phyloP scores from a whole-genome alignment of 2,113 vertebrate species.

The Scortum barcoo region DNA sequence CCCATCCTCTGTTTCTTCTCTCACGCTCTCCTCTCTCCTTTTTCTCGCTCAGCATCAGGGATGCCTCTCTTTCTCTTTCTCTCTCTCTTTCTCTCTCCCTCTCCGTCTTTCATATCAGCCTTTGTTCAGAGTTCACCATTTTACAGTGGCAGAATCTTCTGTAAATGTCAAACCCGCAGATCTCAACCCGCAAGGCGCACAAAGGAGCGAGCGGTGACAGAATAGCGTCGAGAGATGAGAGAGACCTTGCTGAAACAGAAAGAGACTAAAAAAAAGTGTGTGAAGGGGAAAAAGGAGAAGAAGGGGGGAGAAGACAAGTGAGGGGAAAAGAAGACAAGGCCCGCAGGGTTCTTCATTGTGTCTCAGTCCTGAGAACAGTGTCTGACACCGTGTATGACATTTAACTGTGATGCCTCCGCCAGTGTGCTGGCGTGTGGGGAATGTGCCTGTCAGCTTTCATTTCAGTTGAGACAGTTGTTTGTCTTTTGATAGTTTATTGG shows the following conservation, averaged over 20 bases:
- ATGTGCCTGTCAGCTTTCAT: conserved; percentile 67
- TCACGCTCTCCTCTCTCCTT: background rate
- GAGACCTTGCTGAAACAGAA: conserved; percentile 33
- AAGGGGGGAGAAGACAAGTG: conserved; percentile 32
- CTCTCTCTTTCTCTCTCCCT: conserved; percentile 32
- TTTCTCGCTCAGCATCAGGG: no score
- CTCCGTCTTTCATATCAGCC: conserved; percentile 30
- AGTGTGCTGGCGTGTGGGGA: conserved; percentile 60
- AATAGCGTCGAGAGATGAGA: conserved; percentile 40
- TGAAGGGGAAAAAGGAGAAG: conserved; percentile 40
- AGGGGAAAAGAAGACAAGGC: conserved; percentile 53
- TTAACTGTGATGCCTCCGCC: conserved; percentile 72
- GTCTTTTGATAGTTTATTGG: conserved; percentile 69
- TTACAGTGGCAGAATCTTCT: conserved; percentile 37
- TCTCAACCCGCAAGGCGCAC: conserved; percentile 23
- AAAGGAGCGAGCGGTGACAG: conserved; percentile 29
- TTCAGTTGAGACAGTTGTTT: conserved; percentile 70
- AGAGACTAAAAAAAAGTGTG: conserved; percentile 10
- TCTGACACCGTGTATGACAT: conserved; percentile 76
- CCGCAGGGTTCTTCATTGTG: conserved; percentile 67
- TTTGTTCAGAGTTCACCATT: conserved; percentile 61
- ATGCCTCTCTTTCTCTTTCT: conserved; percentile 1
- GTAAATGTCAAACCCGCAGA: conserved; percentile 46
- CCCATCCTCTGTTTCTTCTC: conserved; percentile 32
- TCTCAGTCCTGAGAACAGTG: conserved; percentile 64